Evolutionary conservation across 2,797 vertebrate species (phyloP).

Genomic region (Myotis myotis): DNA sequence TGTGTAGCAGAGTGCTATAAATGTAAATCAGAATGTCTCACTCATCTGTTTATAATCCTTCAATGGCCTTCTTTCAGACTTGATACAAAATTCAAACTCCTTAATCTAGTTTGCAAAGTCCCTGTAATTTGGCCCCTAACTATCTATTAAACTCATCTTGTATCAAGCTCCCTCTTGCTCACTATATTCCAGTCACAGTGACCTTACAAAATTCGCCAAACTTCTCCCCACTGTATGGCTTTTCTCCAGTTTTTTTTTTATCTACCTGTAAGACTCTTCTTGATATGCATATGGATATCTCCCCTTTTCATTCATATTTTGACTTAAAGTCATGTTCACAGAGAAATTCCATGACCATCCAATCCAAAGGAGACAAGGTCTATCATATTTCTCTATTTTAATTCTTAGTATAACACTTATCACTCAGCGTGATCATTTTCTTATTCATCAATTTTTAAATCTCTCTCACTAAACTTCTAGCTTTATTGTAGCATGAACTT

Average conservation of each 20-base stretch:
- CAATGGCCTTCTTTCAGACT: background rate
- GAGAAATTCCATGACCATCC: background rate
- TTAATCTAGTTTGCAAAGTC: background rate
- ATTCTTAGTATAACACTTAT: background rate
- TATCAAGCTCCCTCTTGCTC: background rate
- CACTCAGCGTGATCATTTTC: background rate
- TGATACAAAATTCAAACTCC: constrained; percentile 8
- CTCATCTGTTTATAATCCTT: background rate
- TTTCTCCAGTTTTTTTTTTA: constrained; percentile 35
- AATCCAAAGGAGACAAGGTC: background rate
- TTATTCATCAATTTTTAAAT: background rate
- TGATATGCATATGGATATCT: background rate
- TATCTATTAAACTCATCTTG: background rate
- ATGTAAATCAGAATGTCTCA: background rate
- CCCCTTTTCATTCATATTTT: constrained; percentile 10
- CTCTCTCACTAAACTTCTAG: background rate
- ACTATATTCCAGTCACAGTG: background rate
- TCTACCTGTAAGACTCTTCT: background rate
- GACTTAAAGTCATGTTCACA: background rate
- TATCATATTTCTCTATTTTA: background rate
- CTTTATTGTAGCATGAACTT: background rate
- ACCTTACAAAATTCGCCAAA: background rate
- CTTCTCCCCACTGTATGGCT: background rate
- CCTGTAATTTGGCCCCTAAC: background rate
- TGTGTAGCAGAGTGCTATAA: background rate